These are phyloP conservation scores for Drosophila nikananu DNA, from an alignment of 1,140 invertebrate genomes.

Conservation along the genomic window DNA sequence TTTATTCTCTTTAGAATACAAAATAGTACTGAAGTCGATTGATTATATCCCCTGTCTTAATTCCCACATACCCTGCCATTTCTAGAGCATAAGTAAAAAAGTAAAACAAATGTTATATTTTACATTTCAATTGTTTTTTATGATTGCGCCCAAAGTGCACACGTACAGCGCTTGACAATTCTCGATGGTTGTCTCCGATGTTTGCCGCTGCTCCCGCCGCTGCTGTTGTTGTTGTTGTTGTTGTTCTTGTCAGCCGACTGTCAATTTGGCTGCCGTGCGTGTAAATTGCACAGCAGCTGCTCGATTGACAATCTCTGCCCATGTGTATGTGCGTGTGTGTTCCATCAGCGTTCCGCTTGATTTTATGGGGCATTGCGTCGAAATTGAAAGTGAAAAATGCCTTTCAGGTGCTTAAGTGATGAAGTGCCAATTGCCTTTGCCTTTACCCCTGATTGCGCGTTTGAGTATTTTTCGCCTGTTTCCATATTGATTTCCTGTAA, in stretches of 20 bases:
- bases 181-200: conserved; percentile 44
- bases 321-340: conserved; percentile 27
- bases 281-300: conserved; percentile 82
- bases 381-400: conserved; percentile 84
- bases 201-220: conserved; percentile 8
- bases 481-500: conserved; percentile 61
- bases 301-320: conserved; percentile 64
- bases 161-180: conserved; percentile 58
- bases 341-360: conserved; percentile 74
- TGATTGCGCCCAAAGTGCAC: conserved; percentile 80
- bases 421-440: conserved; percentile 75
- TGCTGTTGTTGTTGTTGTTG: conserved; percentile 25
- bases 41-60: too few relatives aligned
- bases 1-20: not conserved
- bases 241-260: conserved; percentile 64
- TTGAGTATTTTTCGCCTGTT: conserved; percentile 31
- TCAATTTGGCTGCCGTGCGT: conserved; percentile 79
- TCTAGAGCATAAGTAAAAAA: conserved; percentile 20
- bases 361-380: conserved; percentile 75
- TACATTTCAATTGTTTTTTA: conserved; percentile 84
- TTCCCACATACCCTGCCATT: not conserved
- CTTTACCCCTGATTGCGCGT: conserved; percentile 67
- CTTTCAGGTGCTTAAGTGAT: conserved; percentile 82
- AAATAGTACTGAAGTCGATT: not conserved
- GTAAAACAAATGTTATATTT: conserved; percentile 77